Percentiles rank a stretch among this genome's conserved stretches.
Conservation (phyloP, 2,113 vertebrate genomes). For the Cebidichthys violaceus region DNA sequence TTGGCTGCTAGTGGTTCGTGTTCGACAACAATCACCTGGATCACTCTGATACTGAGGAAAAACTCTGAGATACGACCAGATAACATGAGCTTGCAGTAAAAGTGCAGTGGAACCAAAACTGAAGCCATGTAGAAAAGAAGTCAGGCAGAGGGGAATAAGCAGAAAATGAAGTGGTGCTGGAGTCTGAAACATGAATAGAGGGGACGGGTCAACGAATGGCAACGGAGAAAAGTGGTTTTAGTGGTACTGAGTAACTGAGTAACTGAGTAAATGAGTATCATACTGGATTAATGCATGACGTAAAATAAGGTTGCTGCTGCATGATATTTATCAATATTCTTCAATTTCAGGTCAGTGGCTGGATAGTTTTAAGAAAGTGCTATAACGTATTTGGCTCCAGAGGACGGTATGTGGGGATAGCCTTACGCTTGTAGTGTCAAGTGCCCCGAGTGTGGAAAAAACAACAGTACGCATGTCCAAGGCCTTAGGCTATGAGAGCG, state of each 20-base stretch:
- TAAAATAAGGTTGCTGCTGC: not conserved
- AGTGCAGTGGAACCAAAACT: slow-evolving; percentile 11
- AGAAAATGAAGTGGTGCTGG: slow-evolving; percentile 62
- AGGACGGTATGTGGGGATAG: not conserved
- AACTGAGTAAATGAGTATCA: not conserved
- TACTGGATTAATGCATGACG: not conserved
- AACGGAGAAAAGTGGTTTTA: not conserved
- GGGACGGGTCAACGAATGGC: not conserved
- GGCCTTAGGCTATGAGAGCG: not conserved
- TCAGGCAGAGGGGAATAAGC: slow-evolving; percentile 49
- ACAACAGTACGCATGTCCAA: not conserved
- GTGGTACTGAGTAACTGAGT: not conserved
- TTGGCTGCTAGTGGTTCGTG: not conserved
- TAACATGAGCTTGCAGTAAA: not conserved
- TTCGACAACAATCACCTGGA: not conserved
- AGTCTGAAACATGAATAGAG: slow-evolving; percentile 59
- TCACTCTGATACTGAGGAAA: not conserved
- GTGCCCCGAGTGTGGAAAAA: not conserved
- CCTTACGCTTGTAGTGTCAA: not conserved
- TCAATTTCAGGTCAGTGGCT: not conserved
- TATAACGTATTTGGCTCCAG: not conserved
- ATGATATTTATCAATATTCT: not conserved
- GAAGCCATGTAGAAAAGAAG: slow-evolving; percentile 36
- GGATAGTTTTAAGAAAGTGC: too few species aligned
- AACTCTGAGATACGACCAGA: not conserved